These are phyloP conservation scores for Henricia sp. DNA, from an alignment of 53 echinoderm and acorn worm species.

Conservation along the genomic window DNA sequence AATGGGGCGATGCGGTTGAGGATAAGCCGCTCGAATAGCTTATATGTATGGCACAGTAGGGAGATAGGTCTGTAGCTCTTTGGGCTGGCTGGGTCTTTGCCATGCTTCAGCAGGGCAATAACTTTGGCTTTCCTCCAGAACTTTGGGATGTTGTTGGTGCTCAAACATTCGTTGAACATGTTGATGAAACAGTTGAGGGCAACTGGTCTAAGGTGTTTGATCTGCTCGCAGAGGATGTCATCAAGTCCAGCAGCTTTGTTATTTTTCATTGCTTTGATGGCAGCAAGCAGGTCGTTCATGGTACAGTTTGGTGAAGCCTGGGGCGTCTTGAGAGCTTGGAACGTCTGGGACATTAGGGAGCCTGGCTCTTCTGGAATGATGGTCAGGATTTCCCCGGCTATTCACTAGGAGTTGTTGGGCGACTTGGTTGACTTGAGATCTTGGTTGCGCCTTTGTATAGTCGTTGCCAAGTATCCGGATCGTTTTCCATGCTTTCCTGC, in stretches of 20 bases:
- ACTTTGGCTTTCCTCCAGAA: conserved; percentile 19
- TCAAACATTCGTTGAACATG: neutral
- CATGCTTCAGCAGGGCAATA: neutral
- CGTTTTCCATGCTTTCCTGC: conserved; percentile 44
- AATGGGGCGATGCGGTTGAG: conserved; percentile 32
- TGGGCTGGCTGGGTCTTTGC: conserved; percentile 5
- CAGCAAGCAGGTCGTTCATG: too few species aligned
- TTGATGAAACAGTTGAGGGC: neutral
- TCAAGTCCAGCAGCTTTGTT: neutral
- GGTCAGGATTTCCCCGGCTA: neutral
- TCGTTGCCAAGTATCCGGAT: conserved; percentile 11
- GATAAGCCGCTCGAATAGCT: conserved; percentile 24
- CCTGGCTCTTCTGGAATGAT: neutral
- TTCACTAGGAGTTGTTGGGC: conserved; percentile 29
- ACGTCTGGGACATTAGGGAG: neutral
- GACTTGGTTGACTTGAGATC: conserved; percentile 34
- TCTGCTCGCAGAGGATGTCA: too few species aligned
- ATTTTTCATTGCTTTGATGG: neutral
- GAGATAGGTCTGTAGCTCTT: conserved; percentile 33
- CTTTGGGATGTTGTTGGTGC: conserved; percentile 28
- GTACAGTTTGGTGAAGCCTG: neutral
- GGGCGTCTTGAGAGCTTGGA: neutral
- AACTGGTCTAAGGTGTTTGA: conserved; percentile 12
- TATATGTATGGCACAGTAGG: conserved; percentile 5
- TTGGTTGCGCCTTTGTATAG: conserved; percentile 7